Evolutionary conservation across 2,888 invertebrate genomes (phyloP), one percentile per base, ranked within the genome.

Genomic region (Cremastobaeus sp.): DNA sequence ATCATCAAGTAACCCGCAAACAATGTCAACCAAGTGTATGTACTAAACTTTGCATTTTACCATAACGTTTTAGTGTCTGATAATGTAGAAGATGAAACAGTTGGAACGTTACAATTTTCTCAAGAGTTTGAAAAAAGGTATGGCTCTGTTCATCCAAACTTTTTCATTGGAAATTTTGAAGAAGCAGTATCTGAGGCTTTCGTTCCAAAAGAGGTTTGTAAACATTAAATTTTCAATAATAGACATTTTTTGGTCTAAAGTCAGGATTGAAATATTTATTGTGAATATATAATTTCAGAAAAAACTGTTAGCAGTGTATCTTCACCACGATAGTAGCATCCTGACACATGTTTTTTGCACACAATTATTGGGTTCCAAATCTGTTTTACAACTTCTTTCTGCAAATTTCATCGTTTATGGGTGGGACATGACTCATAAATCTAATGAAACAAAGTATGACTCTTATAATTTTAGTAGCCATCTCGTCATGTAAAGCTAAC

Each of bases 311-410:
- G 98, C 96, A 14, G 92, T 99, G 71, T 99, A 99, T 89, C 91
- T 99, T 20, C 99, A 99, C 88, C 97, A 99, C 88, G 99, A 99
- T 88, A 93, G 92, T 77, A 97, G 98, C 80, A 96, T 99, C 64
- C 90, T 97, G 79, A 93, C 97, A 30, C 98, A 99, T 89, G 98
- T 99, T 77, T 99, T 99, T 91, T 98, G 98, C 89, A 96, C 97
- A 62, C 96, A 97, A 87, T 90, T 97, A 70, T 90, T 99, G 78
- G 97, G 97, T 87, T 94, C 94, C 82, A 97, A 97, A 84, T 94
- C 95, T 12, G 94, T 98, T 50, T 92, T 97, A 82, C 94, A 96
- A 85, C 95, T 95, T 71, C 91, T 99, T 43, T 92, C 94, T 62
- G 93, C 93, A 64, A 96, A 97, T 89, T 99, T 97, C 88, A 90